Conservation (phyloP, 2,113 vertebrate species). For the Abramis brama region DNA sequence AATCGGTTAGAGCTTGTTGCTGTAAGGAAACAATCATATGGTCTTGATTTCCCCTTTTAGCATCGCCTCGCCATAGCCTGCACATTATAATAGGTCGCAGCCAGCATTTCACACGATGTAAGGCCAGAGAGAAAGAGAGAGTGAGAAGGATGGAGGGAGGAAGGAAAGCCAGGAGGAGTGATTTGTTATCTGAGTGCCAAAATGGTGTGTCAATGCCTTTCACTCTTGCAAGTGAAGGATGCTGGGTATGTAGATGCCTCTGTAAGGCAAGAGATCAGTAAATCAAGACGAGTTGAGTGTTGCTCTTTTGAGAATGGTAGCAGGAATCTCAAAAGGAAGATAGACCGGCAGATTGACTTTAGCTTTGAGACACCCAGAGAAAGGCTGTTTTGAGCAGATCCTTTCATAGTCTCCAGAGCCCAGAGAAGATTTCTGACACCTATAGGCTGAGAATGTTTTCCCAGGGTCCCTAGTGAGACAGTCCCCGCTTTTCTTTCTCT, state of each 20-base stretch:
- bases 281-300: background rate
- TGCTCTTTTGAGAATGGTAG: constrained; percentile 1
- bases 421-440: constrained; percentile 8
- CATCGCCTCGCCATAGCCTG: constrained; percentile 5
- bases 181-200: constrained; percentile 26
- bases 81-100: constrained; percentile 12
- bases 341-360: background rate
- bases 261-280: constrained; percentile 24
- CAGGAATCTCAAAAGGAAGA: constrained; percentile 2
- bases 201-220: constrained; percentile 17
- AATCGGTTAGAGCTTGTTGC: constrained; percentile 27
- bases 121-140: constrained; percentile 25
- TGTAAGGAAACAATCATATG: constrained; percentile 48
- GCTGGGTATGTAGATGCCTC: constrained; percentile 27
- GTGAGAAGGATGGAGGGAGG: background rate
- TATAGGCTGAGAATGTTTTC: constrained; percentile 6
- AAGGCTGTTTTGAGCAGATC: constrained; percentile 24
- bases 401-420: constrained; percentile 19
- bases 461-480: background rate
- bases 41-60: constrained; percentile 49
- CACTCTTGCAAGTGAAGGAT: constrained; percentile 27
- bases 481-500: background rate
- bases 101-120: constrained; percentile 20
- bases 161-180: constrained; percentile 4
- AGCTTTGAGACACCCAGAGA: background rate